These are phyloP conservation scores for Lasius platythorax DNA, from an alignment of 2,888 invertebrate species.

Conservation along the genomic window DNA sequence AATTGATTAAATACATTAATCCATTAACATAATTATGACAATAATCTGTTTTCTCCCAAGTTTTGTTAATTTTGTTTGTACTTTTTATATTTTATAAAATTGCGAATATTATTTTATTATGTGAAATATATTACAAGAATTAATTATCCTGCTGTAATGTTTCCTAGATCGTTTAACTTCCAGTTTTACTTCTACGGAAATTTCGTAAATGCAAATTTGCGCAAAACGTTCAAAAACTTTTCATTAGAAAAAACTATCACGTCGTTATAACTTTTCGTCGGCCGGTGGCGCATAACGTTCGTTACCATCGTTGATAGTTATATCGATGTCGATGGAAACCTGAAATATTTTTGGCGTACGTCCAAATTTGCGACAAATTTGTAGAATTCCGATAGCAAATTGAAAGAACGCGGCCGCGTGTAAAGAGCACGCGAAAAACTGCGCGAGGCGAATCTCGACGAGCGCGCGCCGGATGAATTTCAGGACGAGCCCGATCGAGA, in stretches of 20 bases:
- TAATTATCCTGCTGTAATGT: conserved; percentile 7
- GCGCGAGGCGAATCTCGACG: neutral
- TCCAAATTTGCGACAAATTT: conserved; percentile 34
- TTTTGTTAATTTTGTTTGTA: neutral
- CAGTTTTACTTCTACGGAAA: conserved; percentile 5
- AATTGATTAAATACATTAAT: neutral
- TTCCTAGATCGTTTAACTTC: neutral
- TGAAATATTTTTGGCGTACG: conserved; percentile 20
- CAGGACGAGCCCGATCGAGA: neutral
- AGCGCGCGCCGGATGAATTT: conserved; percentile 2
- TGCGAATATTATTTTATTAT: neutral
- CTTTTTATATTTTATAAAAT: neutral
- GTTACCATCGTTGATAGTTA: conserved; percentile 15
- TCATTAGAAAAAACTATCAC: conserved; percentile 7
- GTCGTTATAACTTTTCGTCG: conserved; percentile 40
- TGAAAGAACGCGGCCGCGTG: conserved; percentile 37
- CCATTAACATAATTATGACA: neutral
- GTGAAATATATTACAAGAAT: neutral
- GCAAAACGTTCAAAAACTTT: conserved; percentile 19
- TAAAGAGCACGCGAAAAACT: conserved; percentile 24
- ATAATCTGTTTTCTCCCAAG: neutral
- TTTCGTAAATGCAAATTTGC: conserved; percentile 9
- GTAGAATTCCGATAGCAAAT: conserved; percentile 10
- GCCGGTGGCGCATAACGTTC: neutral
- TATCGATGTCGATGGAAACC: conserved; percentile 1